Evolutionary conservation across 2,888 invertebrate species (phyloP), one percentile per base, ranked within the genome.

Genomic region (Smittia sp.): DNA sequence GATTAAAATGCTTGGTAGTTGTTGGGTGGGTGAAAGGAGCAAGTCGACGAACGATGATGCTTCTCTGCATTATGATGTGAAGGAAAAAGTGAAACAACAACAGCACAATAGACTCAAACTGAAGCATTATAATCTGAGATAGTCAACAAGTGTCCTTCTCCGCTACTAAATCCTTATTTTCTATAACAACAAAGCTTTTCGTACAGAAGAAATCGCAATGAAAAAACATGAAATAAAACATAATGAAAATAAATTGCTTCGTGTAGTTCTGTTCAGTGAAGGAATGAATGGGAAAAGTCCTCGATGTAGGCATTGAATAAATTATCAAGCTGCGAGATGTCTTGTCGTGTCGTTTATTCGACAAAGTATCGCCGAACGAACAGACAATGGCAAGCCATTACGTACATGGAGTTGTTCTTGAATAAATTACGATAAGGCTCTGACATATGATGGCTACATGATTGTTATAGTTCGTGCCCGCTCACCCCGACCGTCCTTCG

Each of bases 181-280:
- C 32, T 65, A 65, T 65, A 66, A 39, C 25, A 66, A 66, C 66
- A 66, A 38, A 65, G 39, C 68, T 25, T 24, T 46, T 68, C 22
- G n/a, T 24, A 22, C 25, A 32, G 65, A 62, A 67, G 38, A 58
- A 58, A 70, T 70, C 52, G 18, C 20, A 70, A 70, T 70, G 52
- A 69, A 69, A 66, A 69, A 69, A 69, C 38, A 69, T 69, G 22
- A 63, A 63, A 63, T 63, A 63, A 63, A 63, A 63, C 63, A 63
- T 63, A 63, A 63, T 63, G 63, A 63, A 63, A 63, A 63, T 63
- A 63, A 63, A 63, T 63, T 63, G 63, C 63, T 27, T 9, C 27
- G 13, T 63, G 27, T 63, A 63, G 25, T 58, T 58, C 22, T 18
- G 7, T 58, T 58, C 22, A 58, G 18, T 58, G 27, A 63, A 63